phyloP scores from a whole-genome alignment of 2,888 invertebrate species.

The Phaedon cochleariae region DNA sequence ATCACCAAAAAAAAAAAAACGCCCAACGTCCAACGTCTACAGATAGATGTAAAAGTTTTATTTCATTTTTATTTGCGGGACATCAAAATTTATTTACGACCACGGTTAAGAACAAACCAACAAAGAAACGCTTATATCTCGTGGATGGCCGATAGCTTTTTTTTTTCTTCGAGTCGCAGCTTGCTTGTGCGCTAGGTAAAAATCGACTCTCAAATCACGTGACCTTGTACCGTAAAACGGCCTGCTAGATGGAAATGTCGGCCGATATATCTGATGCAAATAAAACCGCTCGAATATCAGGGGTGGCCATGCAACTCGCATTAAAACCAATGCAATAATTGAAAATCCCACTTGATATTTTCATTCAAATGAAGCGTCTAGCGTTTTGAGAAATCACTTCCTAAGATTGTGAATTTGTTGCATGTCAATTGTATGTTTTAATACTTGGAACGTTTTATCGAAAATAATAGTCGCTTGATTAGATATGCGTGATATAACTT shows the following conservation, averaged over 20 bases:
- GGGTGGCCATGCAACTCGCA: slow-evolving; percentile 37
- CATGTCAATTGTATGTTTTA: slow-evolving; percentile 41
- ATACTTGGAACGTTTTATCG: slow-evolving; percentile 43
- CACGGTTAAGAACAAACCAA: slow-evolving; percentile 38
- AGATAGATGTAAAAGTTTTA: slow-evolving; percentile 10
- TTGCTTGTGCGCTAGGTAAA: slow-evolving; percentile 34
- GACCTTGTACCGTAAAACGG: slow-evolving; percentile 49
- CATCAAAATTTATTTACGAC: slow-evolving; percentile 30
- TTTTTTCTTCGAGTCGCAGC: slow-evolving; percentile 32
- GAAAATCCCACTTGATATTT: slow-evolving; percentile 20
- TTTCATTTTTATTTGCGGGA: slow-evolving; percentile 24
- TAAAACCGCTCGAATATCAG: slow-evolving; percentile 37
- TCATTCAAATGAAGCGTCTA: slow-evolving; percentile 14
- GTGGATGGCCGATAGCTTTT: slow-evolving; percentile 40
- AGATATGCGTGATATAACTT: slow-evolving; percentile 51
- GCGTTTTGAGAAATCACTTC: slow-evolving; percentile 34
- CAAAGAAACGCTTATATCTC: slow-evolving; percentile 48
- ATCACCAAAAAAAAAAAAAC: slow-evolving; percentile 10
- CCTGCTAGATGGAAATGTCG: slow-evolving; percentile 45
- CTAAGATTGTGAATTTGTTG: slow-evolving; percentile 39
- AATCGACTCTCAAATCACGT: slow-evolving; percentile 38
- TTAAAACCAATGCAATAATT: slow-evolving; percentile 26
- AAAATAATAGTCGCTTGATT: slow-evolving; percentile 44
- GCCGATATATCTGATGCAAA: slow-evolving; percentile 48
- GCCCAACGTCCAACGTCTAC: slow-evolving; percentile 4